These are phyloP conservation scores for Beaufortia kweichowensis DNA, from an alignment of 2,113 vertebrate genomes.

Conservation along the genomic window DNA sequence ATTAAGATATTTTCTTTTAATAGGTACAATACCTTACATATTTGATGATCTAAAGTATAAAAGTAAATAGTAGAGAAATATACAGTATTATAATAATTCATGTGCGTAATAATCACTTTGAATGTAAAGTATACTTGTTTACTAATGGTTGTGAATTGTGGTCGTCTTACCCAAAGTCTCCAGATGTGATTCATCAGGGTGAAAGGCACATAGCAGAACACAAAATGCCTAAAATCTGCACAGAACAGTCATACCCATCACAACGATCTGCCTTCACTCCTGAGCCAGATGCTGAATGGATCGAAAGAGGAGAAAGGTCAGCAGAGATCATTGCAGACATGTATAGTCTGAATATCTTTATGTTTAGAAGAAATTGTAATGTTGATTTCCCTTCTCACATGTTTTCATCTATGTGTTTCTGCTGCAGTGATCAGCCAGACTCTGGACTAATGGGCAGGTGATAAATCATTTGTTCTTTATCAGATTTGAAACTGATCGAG, in stretches of 20 bases:
- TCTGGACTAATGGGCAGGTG: constrained; percentile 30
- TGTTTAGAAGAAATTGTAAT: background rate
- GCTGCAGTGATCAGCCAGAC: constrained; percentile 16
- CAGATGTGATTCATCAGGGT: constrained; percentile 8
- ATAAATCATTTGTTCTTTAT: background rate
- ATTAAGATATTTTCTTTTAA: no score
- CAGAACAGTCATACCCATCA: constrained; percentile 33
- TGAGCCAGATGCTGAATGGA: constrained; percentile 29
- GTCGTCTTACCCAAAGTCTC: constrained; percentile 1
- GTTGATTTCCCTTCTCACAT: background rate
- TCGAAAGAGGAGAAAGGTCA: constrained; percentile 44
- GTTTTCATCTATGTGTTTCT: background rate
- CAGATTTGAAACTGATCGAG: background rate
- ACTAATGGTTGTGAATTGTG: background rate
- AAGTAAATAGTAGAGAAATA: no score
- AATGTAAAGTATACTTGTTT: background rate
- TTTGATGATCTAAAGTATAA: no score
- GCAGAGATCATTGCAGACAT: constrained; percentile 49
- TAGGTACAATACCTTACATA: no score
- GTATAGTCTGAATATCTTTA: background rate
- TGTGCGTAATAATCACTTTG: background rate
- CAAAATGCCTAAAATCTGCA: constrained; percentile 51
- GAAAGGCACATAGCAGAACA: background rate
- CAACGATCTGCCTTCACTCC: constrained; percentile 19
- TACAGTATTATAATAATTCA: no score